A percentile compares a stretch with the other conserved stretches of the same genome.
phyloP scores from a whole-genome alignment of 2,888 invertebrate genomes.

The Nycteola revayana region DNA sequence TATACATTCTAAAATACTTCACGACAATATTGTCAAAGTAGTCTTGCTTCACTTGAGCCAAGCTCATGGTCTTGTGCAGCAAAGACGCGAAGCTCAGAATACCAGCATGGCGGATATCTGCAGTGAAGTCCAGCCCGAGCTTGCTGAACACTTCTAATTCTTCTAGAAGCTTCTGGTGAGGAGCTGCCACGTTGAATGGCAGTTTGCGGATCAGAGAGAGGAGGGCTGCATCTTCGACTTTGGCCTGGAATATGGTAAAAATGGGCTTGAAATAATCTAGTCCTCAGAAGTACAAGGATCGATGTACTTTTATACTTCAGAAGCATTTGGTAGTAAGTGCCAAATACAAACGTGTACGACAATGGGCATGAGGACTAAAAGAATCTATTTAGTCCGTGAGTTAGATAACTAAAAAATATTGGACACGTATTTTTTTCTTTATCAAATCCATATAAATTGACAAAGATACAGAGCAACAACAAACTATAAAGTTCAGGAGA shows the following conservation, averaged over 20 bases:
- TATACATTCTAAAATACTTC: conserved; percentile 86
- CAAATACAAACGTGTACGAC: no score
- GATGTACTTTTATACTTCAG: no score
- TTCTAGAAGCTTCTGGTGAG: conserved; percentile 71
- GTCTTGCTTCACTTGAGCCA: conserved; percentile 77
- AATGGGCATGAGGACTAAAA: no score
- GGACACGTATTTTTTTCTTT: no score
- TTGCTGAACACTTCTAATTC: conserved; percentile 79
- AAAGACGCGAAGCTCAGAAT: conserved; percentile 87
- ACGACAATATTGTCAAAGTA: conserved; percentile 87
- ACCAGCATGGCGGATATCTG: conserved; percentile 84
- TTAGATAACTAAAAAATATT: no score
- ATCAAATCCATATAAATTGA: no score
- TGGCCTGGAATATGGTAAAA: conserved; percentile 77
- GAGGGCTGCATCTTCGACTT: conserved; percentile 84
- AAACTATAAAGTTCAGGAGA: no score
- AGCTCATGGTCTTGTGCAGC: conserved; percentile 84
- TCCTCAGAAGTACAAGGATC: no score
- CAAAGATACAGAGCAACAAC: no score
- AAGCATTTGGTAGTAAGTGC: no score
- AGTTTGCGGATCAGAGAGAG: conserved; percentile 85
- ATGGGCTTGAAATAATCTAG: no score
- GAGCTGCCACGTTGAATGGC: conserved; percentile 86
- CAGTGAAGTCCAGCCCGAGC: conserved; percentile 58
- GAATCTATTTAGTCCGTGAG: no score